Percentiles rank a stretch among this genome's conserved stretches.
Evolutionary conservation across 1,140 invertebrate species (phyloP).

Genomic region (Colletes gigas): DNA sequence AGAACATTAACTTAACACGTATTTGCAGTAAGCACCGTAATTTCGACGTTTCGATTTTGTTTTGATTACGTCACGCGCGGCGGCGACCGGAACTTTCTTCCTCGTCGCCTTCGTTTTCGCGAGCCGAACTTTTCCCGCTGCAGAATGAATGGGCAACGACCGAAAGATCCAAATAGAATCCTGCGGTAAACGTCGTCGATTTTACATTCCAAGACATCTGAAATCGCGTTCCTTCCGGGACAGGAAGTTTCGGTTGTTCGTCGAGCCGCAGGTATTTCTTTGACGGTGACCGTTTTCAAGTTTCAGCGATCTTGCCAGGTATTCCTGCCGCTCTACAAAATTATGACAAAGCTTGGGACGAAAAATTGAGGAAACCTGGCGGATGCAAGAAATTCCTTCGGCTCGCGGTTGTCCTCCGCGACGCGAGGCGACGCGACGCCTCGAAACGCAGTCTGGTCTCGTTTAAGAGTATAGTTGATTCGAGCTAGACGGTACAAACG

Average conservation of each 20-base stretch:
- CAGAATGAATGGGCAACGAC: neutral
- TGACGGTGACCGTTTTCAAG: slow-evolving; percentile 3
- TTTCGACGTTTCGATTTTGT: slow-evolving; percentile 31
- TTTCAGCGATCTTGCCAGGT: neutral
- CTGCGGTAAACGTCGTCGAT: neutral
- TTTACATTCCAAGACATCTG: slow-evolving; percentile 12
- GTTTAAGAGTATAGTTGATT: neutral
- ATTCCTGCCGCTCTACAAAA: neutral
- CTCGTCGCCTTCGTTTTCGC: neutral
- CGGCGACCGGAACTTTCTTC: slow-evolving; percentile 26
- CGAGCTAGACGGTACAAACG: slow-evolving; percentile 12
- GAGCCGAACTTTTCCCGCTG: slow-evolving; percentile 11
- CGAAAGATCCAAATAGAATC: slow-evolving; percentile 38
- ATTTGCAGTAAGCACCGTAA: slow-evolving; percentile 25
- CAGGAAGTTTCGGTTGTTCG: slow-evolving; percentile 21
- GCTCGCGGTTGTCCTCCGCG: neutral
- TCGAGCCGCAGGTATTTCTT: neutral
- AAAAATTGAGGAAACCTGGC: neutral
- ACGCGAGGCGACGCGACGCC: too few species aligned
- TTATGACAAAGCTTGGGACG: neutral
- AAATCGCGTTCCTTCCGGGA: slow-evolving; percentile 25
- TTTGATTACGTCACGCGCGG: slow-evolving; percentile 36
- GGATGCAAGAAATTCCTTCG: neutral
- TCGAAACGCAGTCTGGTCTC: neutral
- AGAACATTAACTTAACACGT: neutral